Evolutionary conservation across 1,140 invertebrate species (phyloP), one percentile per base, ranked within the genome.

Genomic region (Apis laboriosa): DNA sequence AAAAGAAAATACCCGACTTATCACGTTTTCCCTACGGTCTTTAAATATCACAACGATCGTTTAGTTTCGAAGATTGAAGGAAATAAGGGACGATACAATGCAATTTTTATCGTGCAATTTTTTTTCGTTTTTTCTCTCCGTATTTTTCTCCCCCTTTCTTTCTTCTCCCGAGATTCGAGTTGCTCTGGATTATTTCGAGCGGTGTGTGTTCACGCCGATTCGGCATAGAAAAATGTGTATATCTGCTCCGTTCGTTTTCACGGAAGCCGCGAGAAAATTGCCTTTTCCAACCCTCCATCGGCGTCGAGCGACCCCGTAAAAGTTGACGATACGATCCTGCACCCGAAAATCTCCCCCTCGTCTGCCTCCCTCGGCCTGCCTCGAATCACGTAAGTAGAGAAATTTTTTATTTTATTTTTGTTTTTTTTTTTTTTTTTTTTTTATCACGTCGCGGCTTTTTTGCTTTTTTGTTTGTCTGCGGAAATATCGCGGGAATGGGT

Each of bases 331-430:
- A 55, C 67, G 49, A 70, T 73, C 63, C 61, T 51, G 53, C 80
- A 79, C 70, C 72, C 71, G 67, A 75, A 73, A 85, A 84, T 71
- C 67, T 86, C 83, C 82, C 72, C 70, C n/a, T 68, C 81, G n/a
- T 24, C 60, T 70, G 53, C 78, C 84, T 80, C 84, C 34, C 82
- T 5, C 80, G 76, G 84, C 84, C 80, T 81, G 87, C 89, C 88
- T 82, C 84, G 64, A 79, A 82, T 76, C 86, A 91, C 87, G 91
- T 92, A 91, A 92, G 91, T 92, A 92, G 81, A 92, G 70, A 74
- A 63, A 84, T 67, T 80, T 88, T 43, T 88, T 82, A 84, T 76
- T 24, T 84, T 85, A 75, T 86, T 84, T 80, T 84, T 85, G 70
- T 86, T 84, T 80, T 43, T 43, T 7, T 43, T 43, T 43, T n/a